phyloP scores from a whole-genome alignment of 2,113 vertebrate genomes.

The Sula dactylatra region DNA sequence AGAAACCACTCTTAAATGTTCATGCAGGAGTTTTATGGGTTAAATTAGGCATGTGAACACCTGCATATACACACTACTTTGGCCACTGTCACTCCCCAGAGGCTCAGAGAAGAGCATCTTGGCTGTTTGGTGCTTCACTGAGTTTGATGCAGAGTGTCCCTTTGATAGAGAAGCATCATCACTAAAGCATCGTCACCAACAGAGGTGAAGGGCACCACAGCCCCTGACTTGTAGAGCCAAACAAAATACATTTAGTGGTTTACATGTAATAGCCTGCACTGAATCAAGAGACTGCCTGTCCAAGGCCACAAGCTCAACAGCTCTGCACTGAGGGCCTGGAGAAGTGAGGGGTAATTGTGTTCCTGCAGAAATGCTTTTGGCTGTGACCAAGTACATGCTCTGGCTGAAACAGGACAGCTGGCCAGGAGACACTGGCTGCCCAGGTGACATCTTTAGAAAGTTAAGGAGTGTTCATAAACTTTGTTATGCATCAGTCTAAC shows the following conservation, averaged over 20 bases:
- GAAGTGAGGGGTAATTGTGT: accelerated
- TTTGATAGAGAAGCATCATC: neutral
- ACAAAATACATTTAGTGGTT: neutral
- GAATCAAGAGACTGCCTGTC: neutral
- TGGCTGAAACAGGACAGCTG: neutral
- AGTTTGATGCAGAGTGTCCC: neutral
- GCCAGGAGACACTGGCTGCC: neutral
- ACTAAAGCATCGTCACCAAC: neutral
- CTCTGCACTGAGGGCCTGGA: neutral
- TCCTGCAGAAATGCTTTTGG: neutral
- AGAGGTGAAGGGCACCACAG: neutral
- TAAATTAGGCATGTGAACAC: neutral
- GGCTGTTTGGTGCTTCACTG: neutral
- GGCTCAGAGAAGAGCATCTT: neutral
- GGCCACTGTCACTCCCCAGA: neutral
- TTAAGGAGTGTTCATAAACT: neutral
- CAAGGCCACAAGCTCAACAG: neutral
- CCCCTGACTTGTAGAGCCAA: neutral
- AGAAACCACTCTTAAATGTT: neutral
- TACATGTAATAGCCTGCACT: neutral
- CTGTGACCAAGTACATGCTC: neutral
- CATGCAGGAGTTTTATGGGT: neutral
- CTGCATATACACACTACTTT: neutral
- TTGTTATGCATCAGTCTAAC: neutral
- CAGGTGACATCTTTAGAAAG: neutral